These are phyloP conservation scores for Drosophila melanica DNA, from an alignment of 1,140 invertebrate species.

Conservation along the genomic window DNA sequence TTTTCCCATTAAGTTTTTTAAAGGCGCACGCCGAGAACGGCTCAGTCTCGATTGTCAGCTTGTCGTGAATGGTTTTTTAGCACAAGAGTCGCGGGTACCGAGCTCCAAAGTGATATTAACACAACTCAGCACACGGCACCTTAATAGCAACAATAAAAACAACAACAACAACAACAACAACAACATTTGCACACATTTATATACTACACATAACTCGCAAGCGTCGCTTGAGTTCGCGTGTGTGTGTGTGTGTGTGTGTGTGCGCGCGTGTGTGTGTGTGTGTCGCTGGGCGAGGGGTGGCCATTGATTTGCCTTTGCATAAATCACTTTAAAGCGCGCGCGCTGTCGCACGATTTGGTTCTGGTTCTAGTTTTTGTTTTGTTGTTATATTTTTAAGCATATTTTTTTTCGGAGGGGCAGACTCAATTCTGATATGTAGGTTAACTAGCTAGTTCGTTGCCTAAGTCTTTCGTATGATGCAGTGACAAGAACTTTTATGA, in stretches of 20 bases:
- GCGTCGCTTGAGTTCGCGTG: conserved; percentile 23
- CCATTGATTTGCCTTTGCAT: conserved; percentile 56
- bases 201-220: conserved; percentile 61
- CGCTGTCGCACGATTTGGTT: conserved; percentile 42
- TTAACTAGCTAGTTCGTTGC: conserved; percentile 59
- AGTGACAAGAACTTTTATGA: conserved; percentile 15
- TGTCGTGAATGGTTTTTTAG: conserved; percentile 81
- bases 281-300: conserved; percentile 28
- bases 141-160: conserved; percentile 34
- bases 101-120: conserved; percentile 63
- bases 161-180: conserved; percentile 33
- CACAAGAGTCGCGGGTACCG: conserved; percentile 62
- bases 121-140: conserved; percentile 9
- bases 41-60: conserved; percentile 81
- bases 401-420: no score
- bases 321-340: conserved; percentile 71
- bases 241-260: conserved; percentile 22
- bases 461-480: conserved; percentile 68
- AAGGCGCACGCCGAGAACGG: conserved; percentile 79
- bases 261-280: conserved; percentile 32
- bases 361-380: conserved; percentile 47
- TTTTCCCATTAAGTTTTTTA: conserved; percentile 80
- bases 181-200: conserved; percentile 63
- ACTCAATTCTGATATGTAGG: conserved; percentile 20
- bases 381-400: neutral